Percentiles rank a stretch among this genome's conserved stretches.
Evolutionary conservation across 2,113 vertebrate species (phyloP).

Genomic region (Leptobrachium leishanense): DNA sequence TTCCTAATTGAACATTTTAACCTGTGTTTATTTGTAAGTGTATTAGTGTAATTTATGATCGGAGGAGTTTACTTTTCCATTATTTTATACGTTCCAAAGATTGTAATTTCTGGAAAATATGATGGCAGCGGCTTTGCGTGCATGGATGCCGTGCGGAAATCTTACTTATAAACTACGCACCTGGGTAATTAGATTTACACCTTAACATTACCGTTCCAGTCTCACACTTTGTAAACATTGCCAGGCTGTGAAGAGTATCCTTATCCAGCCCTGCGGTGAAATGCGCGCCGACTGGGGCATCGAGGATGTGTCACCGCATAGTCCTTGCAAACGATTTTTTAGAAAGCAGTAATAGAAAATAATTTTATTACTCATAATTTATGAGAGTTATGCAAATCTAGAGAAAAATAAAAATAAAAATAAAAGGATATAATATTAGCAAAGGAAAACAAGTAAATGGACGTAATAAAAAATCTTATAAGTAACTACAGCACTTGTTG

Average conservation of each 20-base stretch:
- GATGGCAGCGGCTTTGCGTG: constrained; percentile 26
- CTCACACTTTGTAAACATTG: constrained; percentile 46
- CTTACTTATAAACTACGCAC: constrained; percentile 43
- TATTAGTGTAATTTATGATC: constrained; percentile 42
- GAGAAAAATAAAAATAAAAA: too few species aligned
- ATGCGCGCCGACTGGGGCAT: constrained; percentile 4
- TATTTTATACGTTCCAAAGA: constrained; percentile 39
- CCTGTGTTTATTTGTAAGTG: constrained; percentile 34
- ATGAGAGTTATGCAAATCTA: neutral
- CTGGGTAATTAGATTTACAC: constrained; percentile 49
- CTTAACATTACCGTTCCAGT: constrained; percentile 33
- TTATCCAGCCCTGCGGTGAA: constrained; percentile 27
- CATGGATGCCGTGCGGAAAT: constrained; percentile 37
- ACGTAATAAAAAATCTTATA: too few species aligned
- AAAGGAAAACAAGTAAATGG: too few species aligned
- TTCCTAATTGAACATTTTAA: constrained; percentile 42
- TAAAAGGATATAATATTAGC: too few species aligned
- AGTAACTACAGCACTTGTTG: too few species aligned
- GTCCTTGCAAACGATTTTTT: constrained; percentile 26
- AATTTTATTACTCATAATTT: constrained; percentile 20
- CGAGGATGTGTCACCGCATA: constrained; percentile 15
- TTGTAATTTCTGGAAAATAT: constrained; percentile 47
- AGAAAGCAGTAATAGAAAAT: constrained; percentile 26
- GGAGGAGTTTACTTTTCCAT: constrained; percentile 41
- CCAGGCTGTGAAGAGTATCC: constrained; percentile 37